These are phyloP conservation scores for Pygocentrus nattereri DNA, from an alignment of 2,797 vertebrate species.

Conservation along the genomic window DNA sequence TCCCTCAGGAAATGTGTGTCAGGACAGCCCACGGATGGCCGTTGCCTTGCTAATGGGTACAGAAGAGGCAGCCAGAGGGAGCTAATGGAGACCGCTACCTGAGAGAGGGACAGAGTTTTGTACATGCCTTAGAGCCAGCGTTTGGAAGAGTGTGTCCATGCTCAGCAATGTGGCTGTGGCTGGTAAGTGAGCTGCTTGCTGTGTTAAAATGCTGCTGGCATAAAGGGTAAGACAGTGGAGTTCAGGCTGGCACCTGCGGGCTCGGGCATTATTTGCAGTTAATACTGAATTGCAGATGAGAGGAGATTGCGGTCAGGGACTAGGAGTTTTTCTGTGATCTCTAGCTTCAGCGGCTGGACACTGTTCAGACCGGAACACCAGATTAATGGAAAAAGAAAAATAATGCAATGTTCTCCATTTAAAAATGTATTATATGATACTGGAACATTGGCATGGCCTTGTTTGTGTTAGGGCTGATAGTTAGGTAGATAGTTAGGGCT, in stretches of 20 bases:
- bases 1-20: slow-evolving; percentile 6
- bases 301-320: not conserved
- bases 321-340: not conserved
- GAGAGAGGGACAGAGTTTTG: not conserved
- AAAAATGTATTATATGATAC: no score
- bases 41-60: not conserved
- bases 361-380: no score
- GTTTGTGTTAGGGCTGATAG: no score
- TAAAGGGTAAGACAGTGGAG: not conserved
- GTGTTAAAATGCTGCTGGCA: not conserved
- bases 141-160: not conserved
- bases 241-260: not conserved
- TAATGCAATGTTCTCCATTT: no score
- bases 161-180: slow-evolving; percentile 2
- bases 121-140: no score
- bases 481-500: no score
- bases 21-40: not conserved
- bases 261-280: not conserved
- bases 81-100: not conserved
- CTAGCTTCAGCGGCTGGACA: not conserved
- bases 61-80: not conserved
- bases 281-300: not conserved
- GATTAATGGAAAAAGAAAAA: no score
- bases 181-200: slow-evolving; percentile 9
- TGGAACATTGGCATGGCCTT: no score